Percentiles rank a stretch among this genome's conserved stretches.
These are phyloP conservation scores for Porites cylindrica DNA, from an alignment of 92 coral and sea anemone species.

Conservation along the genomic window DNA sequence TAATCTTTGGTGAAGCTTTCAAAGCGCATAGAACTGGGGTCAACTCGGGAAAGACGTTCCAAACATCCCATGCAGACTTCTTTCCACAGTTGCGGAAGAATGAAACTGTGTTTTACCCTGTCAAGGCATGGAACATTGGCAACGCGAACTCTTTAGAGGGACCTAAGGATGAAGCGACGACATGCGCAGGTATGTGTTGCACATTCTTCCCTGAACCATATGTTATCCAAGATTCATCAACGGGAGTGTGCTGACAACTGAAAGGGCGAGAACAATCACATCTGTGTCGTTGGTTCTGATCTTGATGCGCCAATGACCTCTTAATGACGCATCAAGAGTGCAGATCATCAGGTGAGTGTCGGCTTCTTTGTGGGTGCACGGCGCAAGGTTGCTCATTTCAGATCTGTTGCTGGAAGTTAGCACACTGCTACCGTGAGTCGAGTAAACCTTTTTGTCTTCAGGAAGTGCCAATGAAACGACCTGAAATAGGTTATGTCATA, in stretches of 20 bases:
- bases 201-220: constrained; percentile 59
- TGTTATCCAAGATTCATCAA: constrained; percentile 64
- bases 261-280: constrained; percentile 70
- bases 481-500: constrained; percentile 55
- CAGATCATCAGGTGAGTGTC: constrained; percentile 76
- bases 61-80: constrained; percentile 44
- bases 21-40: constrained; percentile 44
- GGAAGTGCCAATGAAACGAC: constrained; percentile 71
- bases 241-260: constrained; percentile 58
- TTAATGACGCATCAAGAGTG: constrained; percentile 54
- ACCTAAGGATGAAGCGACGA: constrained; percentile 37
- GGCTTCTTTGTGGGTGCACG: constrained; percentile 68
- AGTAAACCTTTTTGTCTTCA: constrained; percentile 71
- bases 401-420: constrained; percentile 47
- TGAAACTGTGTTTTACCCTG: constrained; percentile 66
- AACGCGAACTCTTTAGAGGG: constrained; percentile 38
- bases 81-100: constrained; percentile 59
- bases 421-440: constrained; percentile 59
- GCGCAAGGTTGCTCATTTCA: constrained; percentile 43
- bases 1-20: constrained; percentile 1
- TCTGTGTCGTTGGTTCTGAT: constrained; percentile 76
- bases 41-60: constrained; percentile 55
- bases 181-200: constrained; percentile 42
- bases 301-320: constrained; percentile 58
- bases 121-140: constrained; percentile 49